Evolutionary conservation across 2,888 invertebrate genomes (phyloP).

Genomic region (Diachrysia chrysitis): DNA sequence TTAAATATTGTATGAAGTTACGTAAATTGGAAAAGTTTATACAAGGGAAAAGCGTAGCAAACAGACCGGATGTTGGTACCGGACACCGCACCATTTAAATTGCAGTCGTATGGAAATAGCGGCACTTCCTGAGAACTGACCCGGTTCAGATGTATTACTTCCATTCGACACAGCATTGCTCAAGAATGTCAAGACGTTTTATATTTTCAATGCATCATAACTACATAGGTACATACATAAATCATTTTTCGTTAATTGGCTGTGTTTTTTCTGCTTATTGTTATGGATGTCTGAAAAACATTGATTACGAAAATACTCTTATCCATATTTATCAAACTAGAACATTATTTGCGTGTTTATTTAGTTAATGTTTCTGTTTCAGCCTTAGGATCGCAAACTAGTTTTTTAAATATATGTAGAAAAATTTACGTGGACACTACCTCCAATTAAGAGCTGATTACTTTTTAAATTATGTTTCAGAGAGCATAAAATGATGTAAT

Average conservation of each 20-base stretch:
- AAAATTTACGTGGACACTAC: neutral
- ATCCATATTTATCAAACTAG: neutral
- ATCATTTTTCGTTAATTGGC: slow-evolving; percentile 1
- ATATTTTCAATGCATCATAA: slow-evolving; percentile 21
- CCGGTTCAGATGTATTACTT: slow-evolving; percentile 63
- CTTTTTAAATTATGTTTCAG: neutral
- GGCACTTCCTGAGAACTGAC: slow-evolving; percentile 75
- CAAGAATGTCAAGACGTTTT: slow-evolving; percentile 42
- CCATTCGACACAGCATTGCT: slow-evolving; percentile 42
- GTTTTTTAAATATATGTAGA: neutral
- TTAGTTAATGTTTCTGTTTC: too few species aligned
- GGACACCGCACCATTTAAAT: slow-evolving; percentile 78
- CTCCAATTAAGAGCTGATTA: neutral
- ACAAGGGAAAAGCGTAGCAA: slow-evolving; percentile 64
- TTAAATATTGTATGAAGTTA: neutral
- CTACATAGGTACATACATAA: slow-evolving; percentile 3
- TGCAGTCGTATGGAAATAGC: slow-evolving; percentile 80
- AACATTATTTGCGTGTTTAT: neutral
- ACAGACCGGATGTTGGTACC: slow-evolving; percentile 73
- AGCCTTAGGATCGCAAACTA: neutral
- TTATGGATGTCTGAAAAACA: neutral
- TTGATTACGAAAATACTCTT: neutral
- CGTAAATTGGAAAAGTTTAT: slow-evolving; percentile 43
- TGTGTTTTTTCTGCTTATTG: slow-evolving; percentile 8
- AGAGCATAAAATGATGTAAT: slow-evolving; percentile 34